A percentile compares a stretch with the other conserved stretches of the same genome.
Evolutionary conservation across 2,113 vertebrate species (phyloP).

Genomic region (Nibea coibor): DNA sequence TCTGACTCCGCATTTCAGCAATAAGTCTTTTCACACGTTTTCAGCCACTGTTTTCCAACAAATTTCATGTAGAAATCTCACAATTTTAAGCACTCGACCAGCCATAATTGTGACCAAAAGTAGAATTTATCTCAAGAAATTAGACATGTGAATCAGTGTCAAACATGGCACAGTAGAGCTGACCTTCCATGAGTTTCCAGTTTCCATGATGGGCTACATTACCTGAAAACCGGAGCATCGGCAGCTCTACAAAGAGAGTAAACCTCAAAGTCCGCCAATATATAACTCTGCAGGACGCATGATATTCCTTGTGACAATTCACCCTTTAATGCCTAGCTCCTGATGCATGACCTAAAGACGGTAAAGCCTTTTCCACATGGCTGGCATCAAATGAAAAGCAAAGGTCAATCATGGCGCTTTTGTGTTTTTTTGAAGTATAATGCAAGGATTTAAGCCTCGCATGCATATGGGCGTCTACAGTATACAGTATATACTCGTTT

Average conservation of each 20-base stretch:
- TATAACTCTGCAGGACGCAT: conserved; percentile 26
- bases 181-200: too few relatives aligned
- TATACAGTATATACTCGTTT: background rate
- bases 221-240: background rate
- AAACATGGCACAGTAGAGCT: background rate
- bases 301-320: conserved; percentile 49
- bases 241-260: conserved; percentile 36
- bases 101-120: too few relatives aligned
- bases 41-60: too few relatives aligned
- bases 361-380: conserved; percentile 63
- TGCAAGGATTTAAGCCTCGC: background rate
- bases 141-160: background rate
- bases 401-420: conserved; percentile 58
- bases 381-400: conserved; percentile 46
- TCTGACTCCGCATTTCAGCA: too few relatives aligned
- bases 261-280: conserved; percentile 48
- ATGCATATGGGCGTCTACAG: background rate
- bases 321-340: conserved; percentile 40
- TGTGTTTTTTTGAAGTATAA: background rate
- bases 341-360: conserved; percentile 58
- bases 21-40: too few relatives aligned
- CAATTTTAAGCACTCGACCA: too few relatives aligned
- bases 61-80: too few relatives aligned
- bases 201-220: background rate
- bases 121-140: background rate